Conservation (phyloP, 1,140 invertebrate species). For the Microplitis mediator region DNA sequence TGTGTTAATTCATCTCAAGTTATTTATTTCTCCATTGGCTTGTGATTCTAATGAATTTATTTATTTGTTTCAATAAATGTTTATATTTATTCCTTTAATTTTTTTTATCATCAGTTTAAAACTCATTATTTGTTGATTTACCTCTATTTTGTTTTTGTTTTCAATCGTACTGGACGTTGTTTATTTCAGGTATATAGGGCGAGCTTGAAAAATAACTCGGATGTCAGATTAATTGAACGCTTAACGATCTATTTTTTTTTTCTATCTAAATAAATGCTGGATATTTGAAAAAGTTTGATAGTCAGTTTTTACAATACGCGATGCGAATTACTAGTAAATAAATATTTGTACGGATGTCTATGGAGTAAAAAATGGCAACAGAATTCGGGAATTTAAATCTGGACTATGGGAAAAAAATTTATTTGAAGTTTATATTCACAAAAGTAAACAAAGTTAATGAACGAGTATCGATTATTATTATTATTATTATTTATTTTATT, state of each 20-base stretch:
- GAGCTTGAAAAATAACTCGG: neutral
- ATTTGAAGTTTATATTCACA: too few relatives aligned
- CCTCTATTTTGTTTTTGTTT: neutral
- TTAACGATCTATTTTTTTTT: neutral
- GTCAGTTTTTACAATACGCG: neutral
- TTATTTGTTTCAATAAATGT: too few relatives aligned
- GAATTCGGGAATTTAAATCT: too few relatives aligned
- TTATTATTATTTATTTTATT: too few relatives aligned
- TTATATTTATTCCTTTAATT: slow-evolving; percentile 10
- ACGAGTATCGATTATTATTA: too few relatives aligned
- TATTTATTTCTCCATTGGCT: neutral
- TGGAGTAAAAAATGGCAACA: too few relatives aligned
- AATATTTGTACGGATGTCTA: too few relatives aligned
- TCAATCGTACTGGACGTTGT: neutral
- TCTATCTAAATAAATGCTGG: neutral
- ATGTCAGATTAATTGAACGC: slow-evolving; percentile 11
- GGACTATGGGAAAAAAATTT: too few relatives aligned
- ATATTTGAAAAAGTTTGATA: neutral
- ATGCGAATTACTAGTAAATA: neutral
- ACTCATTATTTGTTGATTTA: neutral
- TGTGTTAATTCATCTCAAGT: too few relatives aligned
- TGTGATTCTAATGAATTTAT: too few relatives aligned
- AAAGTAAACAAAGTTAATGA: too few relatives aligned
- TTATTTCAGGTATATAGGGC: neutral
- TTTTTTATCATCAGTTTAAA: neutral